Evolutionary conservation across 2,888 invertebrate species (phyloP).

Genomic region (Melinaea menophilus): DNA sequence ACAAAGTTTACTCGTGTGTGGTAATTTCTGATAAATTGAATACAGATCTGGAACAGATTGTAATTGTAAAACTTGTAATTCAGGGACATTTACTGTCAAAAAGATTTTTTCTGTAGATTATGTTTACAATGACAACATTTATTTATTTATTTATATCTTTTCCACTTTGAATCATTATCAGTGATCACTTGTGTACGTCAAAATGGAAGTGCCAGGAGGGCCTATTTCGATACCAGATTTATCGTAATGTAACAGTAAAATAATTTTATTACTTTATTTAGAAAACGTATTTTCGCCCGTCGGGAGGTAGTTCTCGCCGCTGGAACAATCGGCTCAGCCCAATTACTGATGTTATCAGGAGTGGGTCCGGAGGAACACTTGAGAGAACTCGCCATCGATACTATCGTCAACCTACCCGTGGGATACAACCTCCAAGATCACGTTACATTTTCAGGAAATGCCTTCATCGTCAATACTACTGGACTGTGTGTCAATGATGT

Average conservation of each 20-base stretch:
- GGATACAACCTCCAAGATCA: conserved; percentile 91
- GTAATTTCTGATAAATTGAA: conserved; percentile 1
- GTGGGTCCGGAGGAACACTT: conserved; percentile 83
- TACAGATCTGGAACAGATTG: conserved; percentile 1
- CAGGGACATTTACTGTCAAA: background rate
- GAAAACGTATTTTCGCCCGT: conserved; percentile 70
- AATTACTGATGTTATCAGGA: conserved; percentile 91
- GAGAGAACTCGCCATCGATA: conserved; percentile 75
- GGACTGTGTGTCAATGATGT: conserved; percentile 81
- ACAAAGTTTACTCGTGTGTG: background rate
- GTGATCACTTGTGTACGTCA: too few species aligned
- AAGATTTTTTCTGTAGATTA: background rate
- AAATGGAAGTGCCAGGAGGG: too few species aligned
- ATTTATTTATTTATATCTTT: too few species aligned
- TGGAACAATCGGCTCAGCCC: conserved; percentile 90
- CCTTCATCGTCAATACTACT: conserved; percentile 84
- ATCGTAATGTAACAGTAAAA: too few species aligned
- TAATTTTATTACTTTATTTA: conserved; percentile 31
- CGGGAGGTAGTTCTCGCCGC: conserved; percentile 89
- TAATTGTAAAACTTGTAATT: too few species aligned
- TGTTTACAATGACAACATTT: too few species aligned
- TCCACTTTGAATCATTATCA: too few species aligned
- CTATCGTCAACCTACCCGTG: conserved; percentile 83
- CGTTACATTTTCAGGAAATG: conserved; percentile 83
- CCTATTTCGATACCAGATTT: too few species aligned